A percentile compares a stretch with the other conserved stretches of the same genome.
phyloP scores from a whole-genome alignment of 1,140 invertebrate species.

The Leptinotarsa texana region DNA sequence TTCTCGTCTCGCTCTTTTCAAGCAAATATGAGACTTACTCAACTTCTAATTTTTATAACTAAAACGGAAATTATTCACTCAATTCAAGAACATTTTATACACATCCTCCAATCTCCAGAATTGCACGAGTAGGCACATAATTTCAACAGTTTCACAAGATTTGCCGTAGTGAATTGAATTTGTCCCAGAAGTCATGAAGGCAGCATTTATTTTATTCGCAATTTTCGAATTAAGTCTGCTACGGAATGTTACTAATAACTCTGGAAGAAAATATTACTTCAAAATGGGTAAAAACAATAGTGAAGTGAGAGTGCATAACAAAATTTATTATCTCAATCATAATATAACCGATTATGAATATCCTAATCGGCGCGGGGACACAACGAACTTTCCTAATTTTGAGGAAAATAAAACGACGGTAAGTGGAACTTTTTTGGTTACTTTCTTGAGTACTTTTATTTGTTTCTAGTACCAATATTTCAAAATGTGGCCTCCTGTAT shows the following conservation, averaged over 20 bases:
- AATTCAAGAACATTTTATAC: neutral
- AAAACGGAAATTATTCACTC: neutral
- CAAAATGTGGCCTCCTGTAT: no score
- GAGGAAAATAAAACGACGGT: constrained; percentile 18
- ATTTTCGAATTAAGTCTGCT: constrained; percentile 1
- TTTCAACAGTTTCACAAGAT: neutral
- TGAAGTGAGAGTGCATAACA: constrained; percentile 36
- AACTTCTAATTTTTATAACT: no score
- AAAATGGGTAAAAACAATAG: constrained; percentile 35
- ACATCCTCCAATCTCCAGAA: neutral
- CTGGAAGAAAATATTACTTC: constrained; percentile 38
- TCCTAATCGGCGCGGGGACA: constrained; percentile 4
- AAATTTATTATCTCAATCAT: constrained; percentile 35
- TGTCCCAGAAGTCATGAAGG: neutral
- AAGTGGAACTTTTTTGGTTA: neutral
- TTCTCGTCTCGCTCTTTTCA: no score
- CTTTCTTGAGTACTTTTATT: neutral
- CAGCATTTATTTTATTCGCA: neutral
- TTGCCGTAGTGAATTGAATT: neutral
- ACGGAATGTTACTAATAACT: constrained; percentile 14
- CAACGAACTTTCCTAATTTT: constrained; percentile 23
- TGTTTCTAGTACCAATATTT: no score
- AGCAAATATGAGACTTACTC: no score
- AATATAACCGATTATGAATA: constrained; percentile 37
- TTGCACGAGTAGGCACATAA: neutral